Percentiles rank a stretch among this genome's conserved stretches.
Conservation (phyloP, 2,888 invertebrate genomes). For the Lycocerus yunnanus region DNA sequence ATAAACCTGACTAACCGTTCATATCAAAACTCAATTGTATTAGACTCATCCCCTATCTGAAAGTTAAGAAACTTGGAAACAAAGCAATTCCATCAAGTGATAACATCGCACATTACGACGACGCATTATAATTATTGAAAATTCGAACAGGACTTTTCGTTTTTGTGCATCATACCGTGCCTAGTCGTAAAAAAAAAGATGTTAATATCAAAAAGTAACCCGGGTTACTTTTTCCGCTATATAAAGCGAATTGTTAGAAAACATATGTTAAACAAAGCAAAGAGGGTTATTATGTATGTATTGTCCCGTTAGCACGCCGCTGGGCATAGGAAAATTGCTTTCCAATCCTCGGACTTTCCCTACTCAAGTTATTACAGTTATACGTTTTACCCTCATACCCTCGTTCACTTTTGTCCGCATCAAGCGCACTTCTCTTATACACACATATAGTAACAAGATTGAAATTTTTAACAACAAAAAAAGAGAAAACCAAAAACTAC, state of each 20-base stretch:
- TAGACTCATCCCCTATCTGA: conserved; percentile 50
- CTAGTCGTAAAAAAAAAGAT: no score
- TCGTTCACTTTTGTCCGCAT: conserved; percentile 28
- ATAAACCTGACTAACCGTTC: conserved; percentile 34
- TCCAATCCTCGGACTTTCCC: conserved; percentile 44
- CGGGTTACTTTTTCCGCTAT: conserved; percentile 17
- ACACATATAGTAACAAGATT: conserved; percentile 14
- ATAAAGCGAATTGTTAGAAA: conserved; percentile 30
- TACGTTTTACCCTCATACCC: conserved; percentile 36
- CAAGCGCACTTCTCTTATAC: conserved; percentile 20
- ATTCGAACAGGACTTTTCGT: not conserved
- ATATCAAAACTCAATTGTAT: conserved; percentile 53
- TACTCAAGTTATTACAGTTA: conserved; percentile 39
- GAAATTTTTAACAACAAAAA: conserved; percentile 12
- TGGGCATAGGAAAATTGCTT: conserved; percentile 41
- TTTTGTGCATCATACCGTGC: no score
- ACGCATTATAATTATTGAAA: conserved; percentile 53
- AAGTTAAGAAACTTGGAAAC: conserved; percentile 53
- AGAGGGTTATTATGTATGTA: conserved; percentile 32
- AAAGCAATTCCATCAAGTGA: conserved; percentile 58
- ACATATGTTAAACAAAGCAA: conserved; percentile 32
- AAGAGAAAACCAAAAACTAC: not conserved
- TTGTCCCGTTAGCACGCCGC: conserved; percentile 36
- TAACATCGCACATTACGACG: conserved; percentile 59
- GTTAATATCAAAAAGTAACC: conserved; percentile 13